Conservation (phyloP, 2,888 invertebrate genomes). For the Ectemnius lituratus region DNA sequence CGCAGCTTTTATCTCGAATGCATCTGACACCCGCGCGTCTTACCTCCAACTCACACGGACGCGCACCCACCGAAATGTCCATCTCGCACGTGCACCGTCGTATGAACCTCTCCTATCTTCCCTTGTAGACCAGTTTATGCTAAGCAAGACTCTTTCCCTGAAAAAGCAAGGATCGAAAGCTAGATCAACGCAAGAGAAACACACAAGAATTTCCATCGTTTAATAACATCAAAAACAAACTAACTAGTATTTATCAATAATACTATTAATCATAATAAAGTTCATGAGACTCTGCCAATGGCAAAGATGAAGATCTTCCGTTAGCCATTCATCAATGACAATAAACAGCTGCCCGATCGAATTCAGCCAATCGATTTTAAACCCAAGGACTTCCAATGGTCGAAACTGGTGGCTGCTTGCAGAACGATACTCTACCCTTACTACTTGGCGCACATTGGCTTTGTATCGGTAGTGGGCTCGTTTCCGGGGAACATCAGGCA, state of each 20-base stretch:
- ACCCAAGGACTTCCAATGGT: slow-evolving; percentile 54
- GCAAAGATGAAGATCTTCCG: slow-evolving; percentile 19
- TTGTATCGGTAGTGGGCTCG: not conserved
- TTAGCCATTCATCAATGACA: not conserved
- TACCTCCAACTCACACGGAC: slow-evolving; percentile 33
- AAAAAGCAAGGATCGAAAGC: too few relatives aligned
- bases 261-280: too few relatives aligned
- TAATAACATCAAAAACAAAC: too few relatives aligned
- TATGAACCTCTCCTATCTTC: slow-evolving; percentile 6
- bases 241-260: too few relatives aligned
- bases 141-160: slow-evolving; percentile 23
- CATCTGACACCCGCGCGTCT: slow-evolving; percentile 62
- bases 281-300: too few relatives aligned
- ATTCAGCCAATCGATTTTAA: slow-evolving; percentile 27
- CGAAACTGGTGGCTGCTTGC: too few relatives aligned
- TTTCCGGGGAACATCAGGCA: slow-evolving; percentile 14
- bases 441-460: too few relatives aligned
- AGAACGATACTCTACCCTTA: too few relatives aligned
- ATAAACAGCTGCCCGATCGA: too few relatives aligned
- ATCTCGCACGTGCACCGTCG: slow-evolving; percentile 39
- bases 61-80: slow-evolving; percentile 40
- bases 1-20: slow-evolving; percentile 55
- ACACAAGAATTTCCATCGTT: too few relatives aligned
- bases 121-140: slow-evolving; percentile 21
- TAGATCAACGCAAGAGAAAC: too few relatives aligned